Percentiles rank a stretch among this genome's conserved stretches.
phyloP scores from a whole-genome alignment of 2,797 vertebrate genomes.

The Falco naumanni region DNA sequence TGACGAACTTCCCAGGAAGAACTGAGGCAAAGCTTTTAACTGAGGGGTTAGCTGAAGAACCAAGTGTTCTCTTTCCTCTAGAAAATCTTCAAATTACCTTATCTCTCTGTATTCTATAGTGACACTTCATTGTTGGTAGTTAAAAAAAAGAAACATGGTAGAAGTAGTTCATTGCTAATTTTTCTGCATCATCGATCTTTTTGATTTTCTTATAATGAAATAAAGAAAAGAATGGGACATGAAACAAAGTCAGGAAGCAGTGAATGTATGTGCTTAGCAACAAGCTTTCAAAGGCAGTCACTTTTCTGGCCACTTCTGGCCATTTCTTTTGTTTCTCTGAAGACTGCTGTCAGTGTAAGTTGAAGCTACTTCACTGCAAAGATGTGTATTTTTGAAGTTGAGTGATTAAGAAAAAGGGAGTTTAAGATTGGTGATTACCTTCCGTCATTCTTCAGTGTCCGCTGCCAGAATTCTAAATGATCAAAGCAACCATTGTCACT shows the following conservation, averaged over 20 bases:
- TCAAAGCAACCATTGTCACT: neutral
- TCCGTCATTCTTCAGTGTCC: neutral
- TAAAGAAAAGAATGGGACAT: neutral
- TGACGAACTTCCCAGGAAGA: neutral
- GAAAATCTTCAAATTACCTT: neutral
- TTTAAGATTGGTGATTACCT: neutral
- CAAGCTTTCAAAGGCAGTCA: neutral
- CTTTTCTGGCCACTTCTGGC: neutral
- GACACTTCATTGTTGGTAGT: neutral
- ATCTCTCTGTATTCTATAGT: neutral
- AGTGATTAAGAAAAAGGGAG: neutral
- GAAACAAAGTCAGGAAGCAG: neutral
- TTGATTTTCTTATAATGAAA: neutral
- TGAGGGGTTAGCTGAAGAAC: neutral
- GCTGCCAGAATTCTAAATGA: neutral
- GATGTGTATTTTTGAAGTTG: neutral
- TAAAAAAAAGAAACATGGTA: accelerated
- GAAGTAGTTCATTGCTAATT: neutral
- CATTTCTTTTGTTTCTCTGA: neutral
- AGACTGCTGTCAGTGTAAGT: neutral
- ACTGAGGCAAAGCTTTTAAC: neutral
- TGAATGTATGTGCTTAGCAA: neutral
- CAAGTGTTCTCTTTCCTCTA: neutral
- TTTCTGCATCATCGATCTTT: neutral
- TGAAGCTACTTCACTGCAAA: neutral